Conservation (phyloP, 2,888 invertebrate genomes). For the Amiota mariae region DNA sequence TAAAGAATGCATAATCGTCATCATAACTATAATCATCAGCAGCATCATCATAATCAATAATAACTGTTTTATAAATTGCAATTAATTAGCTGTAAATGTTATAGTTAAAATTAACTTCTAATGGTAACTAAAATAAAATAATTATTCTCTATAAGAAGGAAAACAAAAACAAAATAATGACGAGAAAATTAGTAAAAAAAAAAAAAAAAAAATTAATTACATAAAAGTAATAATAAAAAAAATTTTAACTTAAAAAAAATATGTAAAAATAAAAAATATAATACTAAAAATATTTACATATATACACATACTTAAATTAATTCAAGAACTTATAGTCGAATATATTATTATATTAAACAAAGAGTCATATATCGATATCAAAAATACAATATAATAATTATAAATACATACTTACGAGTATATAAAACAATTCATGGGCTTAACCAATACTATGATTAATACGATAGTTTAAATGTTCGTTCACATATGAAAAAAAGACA, state of each 20-base stretch:
- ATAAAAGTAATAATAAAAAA: slow-evolving; percentile 31
- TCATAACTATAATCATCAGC: too few relatives aligned
- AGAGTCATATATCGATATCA: too few relatives aligned
- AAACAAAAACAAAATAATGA: neutral
- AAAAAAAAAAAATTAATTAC: slow-evolving; percentile 19
- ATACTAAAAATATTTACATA: neutral
- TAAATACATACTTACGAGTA: too few relatives aligned
- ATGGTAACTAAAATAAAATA: neutral
- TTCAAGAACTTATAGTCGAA: too few relatives aligned
- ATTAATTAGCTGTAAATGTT: slow-evolving; percentile 14
- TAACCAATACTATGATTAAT: too few relatives aligned
- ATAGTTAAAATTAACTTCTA: neutral
- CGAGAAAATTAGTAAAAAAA: slow-evolving; percentile 6
- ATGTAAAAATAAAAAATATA: slow-evolving; percentile 44
- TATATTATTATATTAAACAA: too few relatives aligned
- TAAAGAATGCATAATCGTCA: slow-evolving; percentile 1
- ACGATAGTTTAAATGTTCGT: too few relatives aligned
- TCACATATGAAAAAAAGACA: too few relatives aligned
- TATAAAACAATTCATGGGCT: too few relatives aligned
- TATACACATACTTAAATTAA: too few relatives aligned
- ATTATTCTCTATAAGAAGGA: neutral
- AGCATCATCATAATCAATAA: neutral
- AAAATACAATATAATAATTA: too few relatives aligned
- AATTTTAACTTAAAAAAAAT: slow-evolving; percentile 29
- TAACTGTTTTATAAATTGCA: slow-evolving; percentile 6